A percentile compares a stretch with the other conserved stretches of the same genome.
Conservation (phyloP, 1,140 invertebrate species). For the Eupeodes corollae region DNA sequence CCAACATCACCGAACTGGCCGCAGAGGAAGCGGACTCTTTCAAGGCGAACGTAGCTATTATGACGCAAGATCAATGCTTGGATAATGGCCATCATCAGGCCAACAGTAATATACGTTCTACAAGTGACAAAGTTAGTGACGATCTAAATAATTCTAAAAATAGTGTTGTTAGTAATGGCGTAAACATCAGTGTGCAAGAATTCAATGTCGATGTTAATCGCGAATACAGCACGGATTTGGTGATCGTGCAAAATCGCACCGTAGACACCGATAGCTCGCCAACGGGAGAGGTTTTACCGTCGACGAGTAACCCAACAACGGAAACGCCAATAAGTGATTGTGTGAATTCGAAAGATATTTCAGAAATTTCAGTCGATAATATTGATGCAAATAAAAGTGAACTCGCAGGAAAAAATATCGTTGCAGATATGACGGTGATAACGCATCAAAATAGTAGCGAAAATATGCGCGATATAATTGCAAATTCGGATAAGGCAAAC, state of each 20-base stretch:
- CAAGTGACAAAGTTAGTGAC: not conserved
- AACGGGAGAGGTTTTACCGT: not conserved
- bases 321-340: too few relatives aligned
- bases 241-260: too few relatives aligned
- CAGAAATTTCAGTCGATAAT: too few relatives aligned
- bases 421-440: not conserved
- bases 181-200: not conserved
- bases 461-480: not conserved
- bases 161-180: not conserved
- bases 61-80: not conserved
- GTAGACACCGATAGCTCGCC: not conserved
- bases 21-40: too few relatives aligned
- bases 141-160: not conserved
- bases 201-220: not conserved
- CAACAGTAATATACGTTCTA: not conserved
- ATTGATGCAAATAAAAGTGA: too few relatives aligned
- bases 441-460: conserved; percentile 1
- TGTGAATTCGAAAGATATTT: too few relatives aligned
- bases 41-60: not conserved
- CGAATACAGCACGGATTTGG: too few relatives aligned
- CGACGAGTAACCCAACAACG: not conserved
- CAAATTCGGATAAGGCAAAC: not conserved
- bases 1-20: too few relatives aligned
- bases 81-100: not conserved
- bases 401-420: not conserved